Base-by-base conservation (phyloP, 2,888 invertebrate species). In the Cinara cedri region DNA sequence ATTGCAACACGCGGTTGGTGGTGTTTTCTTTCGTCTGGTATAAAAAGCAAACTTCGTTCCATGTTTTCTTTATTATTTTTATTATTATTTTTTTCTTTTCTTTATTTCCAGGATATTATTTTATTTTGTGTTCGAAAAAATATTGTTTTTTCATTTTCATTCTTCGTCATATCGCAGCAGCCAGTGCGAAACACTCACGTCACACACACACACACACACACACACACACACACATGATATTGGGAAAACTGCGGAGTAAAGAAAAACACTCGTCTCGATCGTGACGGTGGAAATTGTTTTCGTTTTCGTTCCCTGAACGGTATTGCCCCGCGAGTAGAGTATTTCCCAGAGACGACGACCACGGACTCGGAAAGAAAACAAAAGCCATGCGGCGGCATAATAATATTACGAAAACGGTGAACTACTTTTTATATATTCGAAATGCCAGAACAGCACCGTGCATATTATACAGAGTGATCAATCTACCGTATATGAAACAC, bases 101-200 rank as follows among this genome's bases (percentile, higher is more conserved):
- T 54, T 74, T 72, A 57, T 57, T 76, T 57, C 26, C 65, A n/a
- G 21, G 6, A 46, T 66, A 16, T 55, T 71, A 74, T 74, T 74
- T 65, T 75, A 75, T 76, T 76, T 76, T 57, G 16, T 76, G 57
- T 68, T 68, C 44, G 49, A 34, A 68, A 76, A 68, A 68, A 76
- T 76, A 76, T 76, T 76, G 49, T 76, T 76, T 66, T 76, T 68
- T 68, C 76, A 76, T 76, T 76, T 76, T 34, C 57, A 57, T 68
- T 76, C 42, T 19, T 76, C 54, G 34, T 76, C 54, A 49, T 76
- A 68, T 68, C 26, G 34, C 34, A n/a, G n/a, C 34, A 3, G 34
- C 3, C 34, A 6, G 66, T 76, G 24, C 55, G 57, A 46, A 24
- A 14, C 13, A 16, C n/a, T n/a, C 34, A 34, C 34, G 34, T 34